A percentile compares a stretch with the other conserved stretches of the same genome.
phyloP scores from a whole-genome alignment of 2,113 vertebrate genomes.

The Channa argus region DNA sequence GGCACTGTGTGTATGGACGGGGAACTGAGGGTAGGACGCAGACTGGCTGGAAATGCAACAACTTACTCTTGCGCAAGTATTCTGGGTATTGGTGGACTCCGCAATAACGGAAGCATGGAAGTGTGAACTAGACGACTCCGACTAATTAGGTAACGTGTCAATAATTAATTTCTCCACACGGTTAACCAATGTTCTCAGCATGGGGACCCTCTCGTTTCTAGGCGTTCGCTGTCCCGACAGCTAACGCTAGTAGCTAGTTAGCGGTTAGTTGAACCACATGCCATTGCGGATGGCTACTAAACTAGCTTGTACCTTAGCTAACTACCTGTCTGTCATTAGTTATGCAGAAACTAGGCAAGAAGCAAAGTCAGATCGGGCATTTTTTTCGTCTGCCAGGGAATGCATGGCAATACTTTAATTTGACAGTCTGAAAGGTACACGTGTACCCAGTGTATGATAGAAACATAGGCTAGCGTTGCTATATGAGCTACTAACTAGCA shows the following conservation, averaged over 20 bases:
- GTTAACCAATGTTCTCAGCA: background rate
- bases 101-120: constrained; percentile 20
- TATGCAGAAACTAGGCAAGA: too few relatives aligned
- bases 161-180: background rate
- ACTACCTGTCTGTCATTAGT: too few relatives aligned
- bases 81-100: background rate
- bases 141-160: constrained; percentile 44
- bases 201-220: constrained; percentile 5
- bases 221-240: background rate
- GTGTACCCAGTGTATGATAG: constrained; percentile 15
- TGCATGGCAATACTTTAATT: too few relatives aligned
- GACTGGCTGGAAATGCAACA: constrained; percentile 15
- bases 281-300: background rate
- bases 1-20: constrained; percentile 2
- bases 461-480: constrained; percentile 46
- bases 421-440: too few relatives aligned
- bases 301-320: constrained; percentile 15
- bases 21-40: background rate
- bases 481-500: background rate
- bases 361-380: too few relatives aligned
- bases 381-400: too few relatives aligned
- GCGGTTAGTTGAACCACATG: constrained; percentile 19
- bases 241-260: constrained; percentile 19
- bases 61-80: constrained; percentile 26
- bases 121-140: constrained; percentile 20